Evolutionary conservation across 2,888 invertebrate species (phyloP), one percentile per base, ranked within the genome.

Genomic region (Agriopis aurantiaria): DNA sequence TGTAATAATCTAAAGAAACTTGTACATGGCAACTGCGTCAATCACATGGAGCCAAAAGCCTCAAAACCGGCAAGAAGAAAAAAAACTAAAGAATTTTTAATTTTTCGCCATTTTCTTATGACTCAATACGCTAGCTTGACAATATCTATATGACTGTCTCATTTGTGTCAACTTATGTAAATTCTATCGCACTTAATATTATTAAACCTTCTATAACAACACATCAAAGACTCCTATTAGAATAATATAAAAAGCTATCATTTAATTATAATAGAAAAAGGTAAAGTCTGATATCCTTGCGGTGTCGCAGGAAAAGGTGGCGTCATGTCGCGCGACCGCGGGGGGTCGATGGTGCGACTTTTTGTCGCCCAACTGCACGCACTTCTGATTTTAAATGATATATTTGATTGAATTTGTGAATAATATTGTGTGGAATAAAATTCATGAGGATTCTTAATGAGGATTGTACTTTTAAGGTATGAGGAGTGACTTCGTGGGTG

Each of bases 291-390:
- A 70, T 65, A 63, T 72, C 70, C 68, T 71, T 53, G 68, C 73
- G 73, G 73, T 68, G 73, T 66, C 66, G 58, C 61, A 7, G 48
- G 64, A 57, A 56, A 73, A 66, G 58, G 69, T 17, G 81, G 72
- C 80, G 77, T 76, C 87, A 82, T 78, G 82, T 84, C 71, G 85
- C 65, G 85, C 77, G 80, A 45, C 86, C 40, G 75, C 81, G 76
- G 88, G 89, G 82, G 78, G 82, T 76, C 78, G 64, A 69, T 84
- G 81, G 86, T 85, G 89, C 85, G 84, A 88, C 83, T 88, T 88
- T 89, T 89, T 88, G 83, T 83, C 84, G 80, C 85, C 65, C 75
- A 74, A 71, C 71, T 71, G 72, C 67, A 66, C 72, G 63, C 67
- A 66, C 69, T 72, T 60, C 69, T 73, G 67, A 75, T 67, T 72